These are phyloP conservation scores for Antidorcas marsupialis DNA, from an alignment of 2,113 vertebrate genomes.

Conservation along the genomic window DNA sequence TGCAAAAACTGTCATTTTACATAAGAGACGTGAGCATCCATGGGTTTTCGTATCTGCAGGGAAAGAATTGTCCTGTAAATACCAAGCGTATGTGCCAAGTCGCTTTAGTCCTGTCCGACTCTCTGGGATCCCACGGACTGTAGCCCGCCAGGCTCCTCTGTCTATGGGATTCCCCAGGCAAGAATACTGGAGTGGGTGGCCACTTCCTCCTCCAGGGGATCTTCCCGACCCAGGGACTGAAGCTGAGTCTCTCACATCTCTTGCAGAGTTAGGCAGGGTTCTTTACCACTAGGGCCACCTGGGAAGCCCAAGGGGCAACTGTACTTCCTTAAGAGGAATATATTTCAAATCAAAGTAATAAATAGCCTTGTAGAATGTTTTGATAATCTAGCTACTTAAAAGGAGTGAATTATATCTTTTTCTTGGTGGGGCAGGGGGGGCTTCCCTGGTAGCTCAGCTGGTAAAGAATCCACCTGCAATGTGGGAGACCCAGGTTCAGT, in stretches of 20 bases:
- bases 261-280: background rate
- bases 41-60: background rate
- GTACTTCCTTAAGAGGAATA: background rate
- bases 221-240: background rate
- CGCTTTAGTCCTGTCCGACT: rapidly evolving
- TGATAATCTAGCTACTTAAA: background rate
- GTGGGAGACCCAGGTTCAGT: background rate
- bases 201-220: background rate
- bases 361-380: background rate
- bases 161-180: background rate
- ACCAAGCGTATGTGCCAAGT: background rate
- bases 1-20: background rate
- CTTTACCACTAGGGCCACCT: background rate
- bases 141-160: background rate
- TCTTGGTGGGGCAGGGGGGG: background rate
- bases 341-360: background rate
- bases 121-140: background rate
- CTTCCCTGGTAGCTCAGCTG: background rate
- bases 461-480: background rate
- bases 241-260: background rate
- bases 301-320: background rate
- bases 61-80: background rate
- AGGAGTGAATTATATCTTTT: background rate
- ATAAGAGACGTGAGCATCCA: background rate
- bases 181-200: background rate